A percentile compares a stretch with the other conserved stretches of the same genome.
Evolutionary conservation across 2,113 vertebrate species (phyloP).

Genomic region (Notothenia rossii): DNA sequence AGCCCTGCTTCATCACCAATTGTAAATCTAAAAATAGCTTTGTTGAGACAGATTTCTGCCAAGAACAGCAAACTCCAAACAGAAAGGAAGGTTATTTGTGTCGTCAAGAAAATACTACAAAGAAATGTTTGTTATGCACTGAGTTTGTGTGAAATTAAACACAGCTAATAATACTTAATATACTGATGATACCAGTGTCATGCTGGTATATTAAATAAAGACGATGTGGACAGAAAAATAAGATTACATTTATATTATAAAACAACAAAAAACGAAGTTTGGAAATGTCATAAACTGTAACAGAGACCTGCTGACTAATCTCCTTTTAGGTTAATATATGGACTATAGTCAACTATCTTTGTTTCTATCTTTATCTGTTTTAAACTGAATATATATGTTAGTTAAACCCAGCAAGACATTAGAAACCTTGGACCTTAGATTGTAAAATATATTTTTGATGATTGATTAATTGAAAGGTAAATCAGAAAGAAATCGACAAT

Average conservation of each 20-base stretch:
- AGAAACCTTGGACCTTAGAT: too few species aligned
- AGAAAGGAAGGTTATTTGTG: slow-evolving; percentile 24
- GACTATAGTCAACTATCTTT: not conserved
- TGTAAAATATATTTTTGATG: too few species aligned
- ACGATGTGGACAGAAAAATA: not conserved
- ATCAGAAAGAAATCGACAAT: too few species aligned
- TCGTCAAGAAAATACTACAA: slow-evolving; percentile 17
- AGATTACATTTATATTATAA: not conserved
- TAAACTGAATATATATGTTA: too few species aligned
- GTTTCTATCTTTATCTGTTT: too few species aligned
- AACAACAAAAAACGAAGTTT: not conserved
- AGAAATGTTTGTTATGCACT: not conserved
- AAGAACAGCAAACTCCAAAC: slow-evolving; percentile 30
- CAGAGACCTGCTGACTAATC: not conserved
- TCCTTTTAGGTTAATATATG: not conserved
- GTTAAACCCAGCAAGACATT: too few species aligned
- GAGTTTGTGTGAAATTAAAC: slow-evolving; percentile 5
- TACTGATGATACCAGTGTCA: not conserved
- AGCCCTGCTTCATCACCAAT: slow-evolving; percentile 27
- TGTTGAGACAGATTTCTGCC: slow-evolving; percentile 25
- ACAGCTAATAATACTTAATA: not conserved
- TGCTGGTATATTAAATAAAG: not conserved
- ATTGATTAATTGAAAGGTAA: too few species aligned
- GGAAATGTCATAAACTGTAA: not conserved
- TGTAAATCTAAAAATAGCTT: slow-evolving; percentile 53